phyloP scores from a whole-genome alignment of 1,140 invertebrate species.

The Rhyacophila brunnea region DNA sequence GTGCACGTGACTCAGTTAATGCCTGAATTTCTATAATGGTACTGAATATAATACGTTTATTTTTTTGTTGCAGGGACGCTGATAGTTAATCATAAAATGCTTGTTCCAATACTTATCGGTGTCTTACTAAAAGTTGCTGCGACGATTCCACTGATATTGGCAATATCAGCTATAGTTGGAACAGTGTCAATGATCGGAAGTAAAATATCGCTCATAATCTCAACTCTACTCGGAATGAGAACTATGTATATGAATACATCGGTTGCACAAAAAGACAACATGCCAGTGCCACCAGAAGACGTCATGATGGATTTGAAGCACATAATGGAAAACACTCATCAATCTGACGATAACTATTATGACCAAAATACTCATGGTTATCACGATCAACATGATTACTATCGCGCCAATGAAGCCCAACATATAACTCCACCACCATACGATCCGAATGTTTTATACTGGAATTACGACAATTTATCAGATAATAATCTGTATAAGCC shows the following conservation, averaged over 20 bases:
- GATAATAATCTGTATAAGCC: conserved; percentile 1
- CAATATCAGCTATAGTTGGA: conserved; percentile 40
- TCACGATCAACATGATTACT: background rate
- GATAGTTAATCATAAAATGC: conserved; percentile 18
- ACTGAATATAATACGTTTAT: too few relatives aligned
- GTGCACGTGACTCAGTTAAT: too few relatives aligned
- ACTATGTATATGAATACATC: conserved; percentile 17
- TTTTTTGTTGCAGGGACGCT: conserved; percentile 14
- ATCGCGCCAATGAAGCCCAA: background rate
- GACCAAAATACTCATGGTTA: too few relatives aligned
- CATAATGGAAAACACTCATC: conserved; percentile 3
- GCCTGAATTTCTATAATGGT: too few relatives aligned
- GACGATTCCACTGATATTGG: conserved; percentile 40
- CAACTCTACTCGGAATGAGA: conserved; percentile 15
- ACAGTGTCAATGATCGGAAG: conserved; percentile 37
- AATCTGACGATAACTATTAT: too few relatives aligned
- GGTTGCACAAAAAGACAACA: background rate
- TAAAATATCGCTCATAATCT: conserved; percentile 35
- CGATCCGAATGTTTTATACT: background rate
- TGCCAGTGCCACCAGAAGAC: conserved; percentile 2
- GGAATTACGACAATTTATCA: background rate
- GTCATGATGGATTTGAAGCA: conserved; percentile 5
- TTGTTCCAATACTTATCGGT: conserved; percentile 42
- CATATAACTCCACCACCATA: background rate
- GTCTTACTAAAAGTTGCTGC: conserved; percentile 41